Conservation (phyloP, 2,888 invertebrate species). For the Philhelius pedissequus region DNA sequence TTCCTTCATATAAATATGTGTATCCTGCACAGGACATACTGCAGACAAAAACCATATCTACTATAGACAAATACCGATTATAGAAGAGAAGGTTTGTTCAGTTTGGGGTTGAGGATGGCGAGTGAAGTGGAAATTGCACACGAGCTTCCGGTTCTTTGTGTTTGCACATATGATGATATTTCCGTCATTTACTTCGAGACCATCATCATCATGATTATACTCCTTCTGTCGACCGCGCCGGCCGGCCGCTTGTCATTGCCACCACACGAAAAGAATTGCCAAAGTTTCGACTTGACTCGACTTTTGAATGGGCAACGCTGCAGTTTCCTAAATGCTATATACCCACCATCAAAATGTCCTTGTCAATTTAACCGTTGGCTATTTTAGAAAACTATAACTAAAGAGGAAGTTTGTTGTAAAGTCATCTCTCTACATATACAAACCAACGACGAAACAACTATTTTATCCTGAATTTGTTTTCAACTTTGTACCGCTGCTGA, state of each 20-base stretch:
- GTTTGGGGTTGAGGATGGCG: not conserved
- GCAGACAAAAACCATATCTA: constrained; percentile 29
- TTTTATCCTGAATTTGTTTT: constrained; percentile 45
- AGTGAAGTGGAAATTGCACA: constrained; percentile 18
- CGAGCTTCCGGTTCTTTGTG: constrained; percentile 54
- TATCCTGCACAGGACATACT: constrained; percentile 62
- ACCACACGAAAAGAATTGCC: constrained; percentile 59
- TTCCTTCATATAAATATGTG: too few relatives aligned
- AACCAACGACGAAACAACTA: constrained; percentile 2
- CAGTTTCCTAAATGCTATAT: constrained; percentile 29
- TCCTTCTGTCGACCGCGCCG: not conserved
- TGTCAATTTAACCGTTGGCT: constrained; percentile 66
- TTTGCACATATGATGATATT: constrained; percentile 47
- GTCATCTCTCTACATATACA: constrained; percentile 37
- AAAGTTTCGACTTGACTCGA: constrained; percentile 64
- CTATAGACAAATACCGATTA: not conserved
- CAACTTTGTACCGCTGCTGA: constrained; percentile 24
- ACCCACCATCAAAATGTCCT: constrained; percentile 55
- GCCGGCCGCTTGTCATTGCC: not conserved
- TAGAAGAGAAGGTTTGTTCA: not conserved
- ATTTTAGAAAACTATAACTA: constrained; percentile 47
- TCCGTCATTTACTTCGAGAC: constrained; percentile 62
- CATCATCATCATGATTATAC: constrained; percentile 14
- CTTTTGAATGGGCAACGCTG: constrained; percentile 44
- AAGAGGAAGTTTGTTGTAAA: constrained; percentile 66